A percentile compares a stretch with the other conserved stretches of the same genome.
phyloP scores from a whole-genome alignment of 2,888 invertebrate genomes.

The Anoncus sp. region DNA sequence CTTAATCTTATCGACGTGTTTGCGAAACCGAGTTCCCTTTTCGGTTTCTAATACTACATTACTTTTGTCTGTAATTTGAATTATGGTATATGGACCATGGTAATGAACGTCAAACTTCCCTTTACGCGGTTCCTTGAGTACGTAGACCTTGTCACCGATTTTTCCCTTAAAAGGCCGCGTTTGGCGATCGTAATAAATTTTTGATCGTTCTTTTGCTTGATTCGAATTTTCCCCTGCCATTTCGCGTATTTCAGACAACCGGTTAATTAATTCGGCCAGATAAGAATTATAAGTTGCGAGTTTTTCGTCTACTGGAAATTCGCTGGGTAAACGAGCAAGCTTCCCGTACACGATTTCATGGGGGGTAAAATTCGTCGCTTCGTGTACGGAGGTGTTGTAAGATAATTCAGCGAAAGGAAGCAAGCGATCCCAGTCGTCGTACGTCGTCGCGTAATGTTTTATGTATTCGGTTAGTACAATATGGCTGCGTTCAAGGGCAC shows the following conservation, averaged over 20 bases:
- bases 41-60: neutral
- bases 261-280: neutral
- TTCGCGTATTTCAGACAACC: neutral
- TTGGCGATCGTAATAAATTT: constrained; percentile 1
- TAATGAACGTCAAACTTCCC: constrained; percentile 1
- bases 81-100: neutral
- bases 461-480: constrained; percentile 44
- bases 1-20: too few species aligned
- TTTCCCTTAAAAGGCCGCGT: neutral
- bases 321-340: constrained; percentile 23
- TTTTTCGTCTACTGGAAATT: constrained; percentile 22
- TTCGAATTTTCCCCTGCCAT: constrained; percentile 8
- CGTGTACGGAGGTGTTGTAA: constrained; percentile 55
- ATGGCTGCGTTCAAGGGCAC: constrained; percentile 45
- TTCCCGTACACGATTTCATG: constrained; percentile 54
- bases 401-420: constrained; percentile 53
- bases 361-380: constrained; percentile 55
- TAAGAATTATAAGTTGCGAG: neutral
- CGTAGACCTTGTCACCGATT: neutral
- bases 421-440: constrained; percentile 58
- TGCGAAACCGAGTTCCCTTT: neutral
- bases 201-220: neutral
- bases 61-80: neutral
- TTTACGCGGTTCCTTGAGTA: neutral
- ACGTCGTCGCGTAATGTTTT: constrained; percentile 39